A percentile compares a stretch with the other conserved stretches of the same genome.
phyloP scores from a whole-genome alignment of 2,797 vertebrate genomes.

The Aldrovandia affinis region DNA sequence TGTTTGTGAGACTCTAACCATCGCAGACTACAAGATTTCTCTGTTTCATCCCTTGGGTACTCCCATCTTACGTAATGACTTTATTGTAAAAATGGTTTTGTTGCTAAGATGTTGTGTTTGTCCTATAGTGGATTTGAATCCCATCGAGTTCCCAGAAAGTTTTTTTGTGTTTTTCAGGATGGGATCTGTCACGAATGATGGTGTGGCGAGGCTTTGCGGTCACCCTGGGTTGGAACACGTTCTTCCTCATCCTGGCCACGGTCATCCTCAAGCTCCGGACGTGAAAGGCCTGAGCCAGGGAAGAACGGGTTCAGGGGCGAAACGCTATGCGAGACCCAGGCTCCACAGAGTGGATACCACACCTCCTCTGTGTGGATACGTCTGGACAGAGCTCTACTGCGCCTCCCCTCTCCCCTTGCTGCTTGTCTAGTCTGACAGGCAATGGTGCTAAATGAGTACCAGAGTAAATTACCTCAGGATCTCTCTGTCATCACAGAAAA shows the following conservation, averaged over 20 bases:
- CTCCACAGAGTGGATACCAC: slow-evolving; percentile 20
- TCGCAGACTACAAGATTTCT: neutral
- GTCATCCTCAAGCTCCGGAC: slow-evolving; percentile 78
- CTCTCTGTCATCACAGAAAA: slow-evolving; percentile 10
- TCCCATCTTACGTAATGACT: slow-evolving; percentile 17
- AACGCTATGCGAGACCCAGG: slow-evolving; percentile 31
- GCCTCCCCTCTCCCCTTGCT: slow-evolving; percentile 7
- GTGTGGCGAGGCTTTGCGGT: slow-evolving; percentile 79
- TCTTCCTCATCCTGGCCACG: slow-evolving; percentile 79
- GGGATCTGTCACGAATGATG: slow-evolving; percentile 75
- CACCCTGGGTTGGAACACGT: slow-evolving; percentile 78
- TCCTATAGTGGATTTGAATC: neutral
- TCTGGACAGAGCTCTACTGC: neutral
- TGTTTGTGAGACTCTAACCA: neutral
- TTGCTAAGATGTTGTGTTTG: neutral
- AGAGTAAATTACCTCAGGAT: slow-evolving; percentile 28
- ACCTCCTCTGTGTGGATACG: neutral
- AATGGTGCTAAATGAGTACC: slow-evolving; percentile 23
- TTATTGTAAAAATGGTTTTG: neutral
- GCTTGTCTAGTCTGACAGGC: slow-evolving; percentile 8
- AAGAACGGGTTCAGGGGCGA: slow-evolving; percentile 21
- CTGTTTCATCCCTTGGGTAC: neutral
- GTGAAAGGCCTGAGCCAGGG: slow-evolving; percentile 48
- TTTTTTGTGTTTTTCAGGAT: slow-evolving; percentile 60
- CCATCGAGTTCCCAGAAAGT: no score